Conservation (phyloP, 1,140 invertebrate species). For the Matsumurasca onukii region DNA sequence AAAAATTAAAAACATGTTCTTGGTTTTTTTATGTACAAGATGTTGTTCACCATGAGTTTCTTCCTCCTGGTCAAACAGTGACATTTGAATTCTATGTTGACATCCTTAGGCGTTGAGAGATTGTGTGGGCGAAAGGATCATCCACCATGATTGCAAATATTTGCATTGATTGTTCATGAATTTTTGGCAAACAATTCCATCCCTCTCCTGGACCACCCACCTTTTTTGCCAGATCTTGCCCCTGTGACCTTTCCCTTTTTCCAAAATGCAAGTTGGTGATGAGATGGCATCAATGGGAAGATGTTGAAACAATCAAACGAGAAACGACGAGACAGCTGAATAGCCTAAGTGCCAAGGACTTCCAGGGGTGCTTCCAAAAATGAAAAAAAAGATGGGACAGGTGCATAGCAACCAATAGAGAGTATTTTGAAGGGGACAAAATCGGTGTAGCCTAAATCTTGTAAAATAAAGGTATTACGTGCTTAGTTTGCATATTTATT, state of each 20-base stretch:
- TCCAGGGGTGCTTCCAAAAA: constrained; percentile 35
- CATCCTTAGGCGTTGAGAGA: too few species aligned
- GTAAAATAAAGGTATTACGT: constrained; percentile 24
- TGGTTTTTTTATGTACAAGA: too few species aligned
- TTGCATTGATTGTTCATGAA: too few species aligned
- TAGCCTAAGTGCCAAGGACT: constrained; percentile 37
- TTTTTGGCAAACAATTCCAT: too few species aligned
- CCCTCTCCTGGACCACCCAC: constrained; percentile 14
- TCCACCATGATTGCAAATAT: too few species aligned
- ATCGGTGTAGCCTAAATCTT: constrained; percentile 31
- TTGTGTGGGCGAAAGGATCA: too few species aligned
- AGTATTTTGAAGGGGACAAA: constrained; percentile 38
- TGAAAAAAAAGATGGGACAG: constrained; percentile 37
- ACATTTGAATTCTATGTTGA: too few species aligned
- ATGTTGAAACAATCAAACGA: constrained; percentile 19
- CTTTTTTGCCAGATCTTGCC: constrained; percentile 10
- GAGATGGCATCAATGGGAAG: constrained; percentile 6
- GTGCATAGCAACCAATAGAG: constrained; percentile 33
- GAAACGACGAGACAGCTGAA: constrained; percentile 30
- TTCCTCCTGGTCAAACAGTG: too few species aligned
- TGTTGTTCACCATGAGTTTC: too few species aligned
- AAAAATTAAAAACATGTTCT: too few species aligned
- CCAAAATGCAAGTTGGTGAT: constrained; percentile 21
- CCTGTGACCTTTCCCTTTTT: constrained; percentile 28
- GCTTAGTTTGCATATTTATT: constrained; percentile 1